Percentiles rank a stretch among this genome's conserved stretches.
phyloP scores from a whole-genome alignment of 2,888 invertebrate species.

The Drepana falcataria region DNA sequence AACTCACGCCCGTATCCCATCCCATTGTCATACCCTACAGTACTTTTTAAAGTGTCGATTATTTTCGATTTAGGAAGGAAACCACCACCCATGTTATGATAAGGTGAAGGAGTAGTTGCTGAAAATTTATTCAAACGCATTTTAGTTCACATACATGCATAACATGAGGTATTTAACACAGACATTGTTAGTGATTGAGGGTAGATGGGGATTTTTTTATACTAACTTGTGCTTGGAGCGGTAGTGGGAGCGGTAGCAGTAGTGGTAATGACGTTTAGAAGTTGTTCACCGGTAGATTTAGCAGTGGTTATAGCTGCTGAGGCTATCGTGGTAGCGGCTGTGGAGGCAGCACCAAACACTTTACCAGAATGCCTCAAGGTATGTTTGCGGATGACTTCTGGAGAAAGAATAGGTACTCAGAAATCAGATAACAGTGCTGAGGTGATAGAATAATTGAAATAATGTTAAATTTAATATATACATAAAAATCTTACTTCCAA shows the following conservation, averaged over 20 bases:
- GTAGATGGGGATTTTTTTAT: slow-evolving; percentile 16
- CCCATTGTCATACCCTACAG: slow-evolving; percentile 66
- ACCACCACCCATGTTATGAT: slow-evolving; percentile 68
- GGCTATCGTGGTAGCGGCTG: slow-evolving; percentile 72
- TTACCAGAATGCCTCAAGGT: slow-evolving; percentile 86
- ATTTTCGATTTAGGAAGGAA: slow-evolving; percentile 69
- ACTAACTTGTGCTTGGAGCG: slow-evolving; percentile 72
- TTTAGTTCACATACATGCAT: slow-evolving; percentile 33
- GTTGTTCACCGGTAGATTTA: slow-evolving; percentile 59
- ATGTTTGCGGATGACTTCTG: slow-evolving; percentile 83
- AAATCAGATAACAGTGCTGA: slow-evolving; percentile 6
- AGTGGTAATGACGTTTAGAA: slow-evolving; percentile 56
- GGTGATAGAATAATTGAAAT: background rate
- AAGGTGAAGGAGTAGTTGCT: slow-evolving; percentile 69
- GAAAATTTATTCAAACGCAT: slow-evolving; percentile 55
- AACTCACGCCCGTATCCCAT: slow-evolving; percentile 58
- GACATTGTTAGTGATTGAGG: slow-evolving; percentile 23
- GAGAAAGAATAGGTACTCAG: slow-evolving; percentile 20
- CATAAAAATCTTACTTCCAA: slow-evolving; percentile 78
- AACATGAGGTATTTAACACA: slow-evolving; percentile 25
- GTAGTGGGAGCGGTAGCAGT: slow-evolving; percentile 65
- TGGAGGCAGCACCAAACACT: slow-evolving; percentile 79
- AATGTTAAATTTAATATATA: background rate
- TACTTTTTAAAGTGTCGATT: slow-evolving; percentile 71
- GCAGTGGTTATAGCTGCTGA: slow-evolving; percentile 64